A percentile compares a stretch with the other conserved stretches of the same genome.
phyloP scores from a whole-genome alignment of 53 echinoderm and acorn worm genomes.

The Stichopus horrens region DNA sequence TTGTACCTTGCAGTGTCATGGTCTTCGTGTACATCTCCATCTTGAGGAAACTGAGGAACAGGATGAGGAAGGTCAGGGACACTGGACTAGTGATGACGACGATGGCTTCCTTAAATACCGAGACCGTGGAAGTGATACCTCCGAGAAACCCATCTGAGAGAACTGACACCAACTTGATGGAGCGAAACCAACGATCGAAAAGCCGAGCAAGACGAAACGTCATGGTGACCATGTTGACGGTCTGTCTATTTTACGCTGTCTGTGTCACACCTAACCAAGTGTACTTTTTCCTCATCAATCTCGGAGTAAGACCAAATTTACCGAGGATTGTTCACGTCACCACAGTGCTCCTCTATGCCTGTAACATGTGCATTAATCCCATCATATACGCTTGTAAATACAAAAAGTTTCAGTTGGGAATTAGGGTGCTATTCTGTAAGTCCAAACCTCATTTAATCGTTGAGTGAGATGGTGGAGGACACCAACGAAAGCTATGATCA shows the following conservation, averaged over 20 bases:
- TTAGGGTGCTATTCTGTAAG: slow-evolving; percentile 29
- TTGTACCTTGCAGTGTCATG: slow-evolving; percentile 60
- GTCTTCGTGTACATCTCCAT: slow-evolving; percentile 57
- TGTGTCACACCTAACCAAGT: slow-evolving; percentile 53
- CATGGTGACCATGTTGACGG: slow-evolving; percentile 45
- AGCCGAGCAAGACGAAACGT: slow-evolving; percentile 43
- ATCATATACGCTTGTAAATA: slow-evolving; percentile 59
- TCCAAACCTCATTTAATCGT: not conserved
- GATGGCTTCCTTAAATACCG: not conserved
- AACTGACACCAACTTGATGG: not conserved
- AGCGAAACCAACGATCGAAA: not conserved
- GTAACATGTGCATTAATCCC: slow-evolving; percentile 49
- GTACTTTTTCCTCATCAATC: slow-evolving; percentile 34
- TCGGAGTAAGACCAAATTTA: slow-evolving; percentile 38
- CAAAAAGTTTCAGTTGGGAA: slow-evolving; percentile 41
- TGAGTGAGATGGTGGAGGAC: not conserved
- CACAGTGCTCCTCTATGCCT: slow-evolving; percentile 34
- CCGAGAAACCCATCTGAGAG: not conserved
- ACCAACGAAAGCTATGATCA: too few species aligned
- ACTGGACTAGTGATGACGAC: not conserved
- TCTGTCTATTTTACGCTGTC: slow-evolving; percentile 41
- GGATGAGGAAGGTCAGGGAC: not conserved
- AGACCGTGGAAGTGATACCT: not conserved
- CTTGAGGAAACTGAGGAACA: slow-evolving; percentile 33
- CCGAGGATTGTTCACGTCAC: not conserved